A percentile compares a stretch with the other conserved stretches of the same genome.
Conservation (phyloP, 2,797 vertebrate species). For the Microchirus variegatus region DNA sequence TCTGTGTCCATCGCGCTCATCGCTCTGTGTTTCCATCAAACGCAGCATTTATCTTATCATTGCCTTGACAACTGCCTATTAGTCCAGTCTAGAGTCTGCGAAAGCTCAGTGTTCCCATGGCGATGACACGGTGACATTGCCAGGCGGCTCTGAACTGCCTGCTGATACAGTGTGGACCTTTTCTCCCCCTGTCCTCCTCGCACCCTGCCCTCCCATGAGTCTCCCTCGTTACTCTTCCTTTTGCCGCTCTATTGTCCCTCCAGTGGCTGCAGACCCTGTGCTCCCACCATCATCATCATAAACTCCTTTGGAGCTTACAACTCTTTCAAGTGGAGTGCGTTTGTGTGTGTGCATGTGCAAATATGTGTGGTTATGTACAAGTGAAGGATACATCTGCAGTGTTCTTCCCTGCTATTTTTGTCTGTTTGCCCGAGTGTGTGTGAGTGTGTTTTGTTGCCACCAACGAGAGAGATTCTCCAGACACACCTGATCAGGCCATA, state of each 20-base stretch:
- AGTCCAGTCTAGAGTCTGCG: slow-evolving; percentile 73
- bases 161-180: slow-evolving; percentile 62
- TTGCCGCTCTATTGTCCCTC: slow-evolving; percentile 33
- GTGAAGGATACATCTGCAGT: slow-evolving; percentile 40
- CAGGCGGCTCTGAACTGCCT: slow-evolving; percentile 68
- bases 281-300: slow-evolving; percentile 3
- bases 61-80: slow-evolving; percentile 83
- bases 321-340: slow-evolving; percentile 37
- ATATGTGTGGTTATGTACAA: slow-evolving; percentile 17
- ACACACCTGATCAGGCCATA: slow-evolving; percentile 25
- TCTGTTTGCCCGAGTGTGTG: too few species aligned
- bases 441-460: too few species aligned
- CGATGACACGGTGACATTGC: slow-evolving; percentile 82
- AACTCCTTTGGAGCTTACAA: slow-evolving; percentile 36
- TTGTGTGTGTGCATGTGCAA: slow-evolving; percentile 7
- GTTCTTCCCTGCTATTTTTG: slow-evolving; percentile 6
- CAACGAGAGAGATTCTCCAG: slow-evolving; percentile 7
- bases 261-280: slow-evolving; percentile 40
- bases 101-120: slow-evolving; percentile 71
- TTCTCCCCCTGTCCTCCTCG: slow-evolving; percentile 43
- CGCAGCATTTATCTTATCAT: slow-evolving; percentile 82
- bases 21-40: slow-evolving; percentile 80
- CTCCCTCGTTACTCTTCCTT: slow-evolving; percentile 41
- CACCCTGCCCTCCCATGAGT: slow-evolving; percentile 39
- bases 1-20: slow-evolving; percentile 72